Conservation (phyloP, 2,797 vertebrate genomes). For the Rhinichthys osculus region DNA sequence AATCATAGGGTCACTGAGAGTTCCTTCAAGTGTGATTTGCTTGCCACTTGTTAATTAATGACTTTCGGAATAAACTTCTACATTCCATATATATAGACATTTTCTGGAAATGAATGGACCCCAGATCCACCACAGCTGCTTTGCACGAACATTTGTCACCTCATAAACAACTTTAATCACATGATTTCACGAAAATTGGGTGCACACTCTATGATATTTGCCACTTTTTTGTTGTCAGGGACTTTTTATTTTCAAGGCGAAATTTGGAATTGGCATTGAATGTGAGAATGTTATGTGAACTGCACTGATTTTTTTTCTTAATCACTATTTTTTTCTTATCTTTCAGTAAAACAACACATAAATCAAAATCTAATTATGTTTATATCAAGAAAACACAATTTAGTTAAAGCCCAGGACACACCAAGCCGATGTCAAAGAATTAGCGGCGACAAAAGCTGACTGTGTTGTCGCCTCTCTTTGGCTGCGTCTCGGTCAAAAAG, state of each 20-base stretch:
- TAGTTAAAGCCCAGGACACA: too few species aligned
- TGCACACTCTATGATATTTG: neutral
- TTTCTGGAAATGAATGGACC: neutral
- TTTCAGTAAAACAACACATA: neutral
- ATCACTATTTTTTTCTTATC: neutral
- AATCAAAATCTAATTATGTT: neutral
- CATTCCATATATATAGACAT: neutral
- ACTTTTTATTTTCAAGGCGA: neutral
- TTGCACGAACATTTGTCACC: neutral
- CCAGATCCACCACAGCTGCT: conserved; percentile 7
- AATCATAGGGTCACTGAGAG: conserved; percentile 40
- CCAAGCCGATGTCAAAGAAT: too few species aligned
- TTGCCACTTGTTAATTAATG: conserved; percentile 17
- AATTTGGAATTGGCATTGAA: neutral
- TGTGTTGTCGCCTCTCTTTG: too few species aligned
- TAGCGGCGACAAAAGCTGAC: too few species aligned
- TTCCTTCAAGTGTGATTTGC: conserved; percentile 24
- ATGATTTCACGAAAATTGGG: neutral
- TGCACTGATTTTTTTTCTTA: neutral
- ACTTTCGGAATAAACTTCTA: neutral
- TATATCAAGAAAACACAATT: neutral
- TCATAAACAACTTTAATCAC: neutral
- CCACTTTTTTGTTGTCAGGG: neutral
- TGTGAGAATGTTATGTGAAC: neutral
- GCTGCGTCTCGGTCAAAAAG: too few species aligned